These are phyloP conservation scores for Saturnia japonica DNA, from an alignment of 2,888 invertebrate genomes.

Conservation along the genomic window DNA sequence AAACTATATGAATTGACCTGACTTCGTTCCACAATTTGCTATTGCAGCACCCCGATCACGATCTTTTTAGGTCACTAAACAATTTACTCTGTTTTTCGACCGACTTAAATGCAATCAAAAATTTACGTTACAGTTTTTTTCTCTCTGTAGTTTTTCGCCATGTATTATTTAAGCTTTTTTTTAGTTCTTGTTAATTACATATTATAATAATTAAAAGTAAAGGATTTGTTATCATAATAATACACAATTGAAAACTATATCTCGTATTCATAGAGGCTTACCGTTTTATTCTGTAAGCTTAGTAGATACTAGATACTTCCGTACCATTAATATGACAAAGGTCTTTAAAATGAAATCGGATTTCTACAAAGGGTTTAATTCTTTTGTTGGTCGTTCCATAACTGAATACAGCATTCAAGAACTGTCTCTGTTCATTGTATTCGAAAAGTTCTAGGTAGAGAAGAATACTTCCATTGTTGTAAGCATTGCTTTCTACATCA, in stretches of 20 bases:
- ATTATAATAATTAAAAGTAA: no score
- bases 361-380: neutral
- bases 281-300: neutral
- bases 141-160: neutral
- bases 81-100: conserved; percentile 21
- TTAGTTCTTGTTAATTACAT: no score
- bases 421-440: neutral
- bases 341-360: neutral
- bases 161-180: neutral
- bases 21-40: conserved; percentile 19
- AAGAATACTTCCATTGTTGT: neutral
- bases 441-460: neutral
- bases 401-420: neutral
- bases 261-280: neutral
- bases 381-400: neutral
- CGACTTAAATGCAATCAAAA: conserved; percentile 7
- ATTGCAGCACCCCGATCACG: conserved; percentile 16
- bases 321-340: neutral
- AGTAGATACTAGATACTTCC: neutral
- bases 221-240: no score
- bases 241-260: neutral
- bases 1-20: conserved; percentile 15
- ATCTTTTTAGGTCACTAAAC: conserved; percentile 29
- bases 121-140: neutral
- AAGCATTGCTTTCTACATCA: neutral